Conservation (phyloP, 1,140 invertebrate genomes). For the Nymphalis io region DNA sequence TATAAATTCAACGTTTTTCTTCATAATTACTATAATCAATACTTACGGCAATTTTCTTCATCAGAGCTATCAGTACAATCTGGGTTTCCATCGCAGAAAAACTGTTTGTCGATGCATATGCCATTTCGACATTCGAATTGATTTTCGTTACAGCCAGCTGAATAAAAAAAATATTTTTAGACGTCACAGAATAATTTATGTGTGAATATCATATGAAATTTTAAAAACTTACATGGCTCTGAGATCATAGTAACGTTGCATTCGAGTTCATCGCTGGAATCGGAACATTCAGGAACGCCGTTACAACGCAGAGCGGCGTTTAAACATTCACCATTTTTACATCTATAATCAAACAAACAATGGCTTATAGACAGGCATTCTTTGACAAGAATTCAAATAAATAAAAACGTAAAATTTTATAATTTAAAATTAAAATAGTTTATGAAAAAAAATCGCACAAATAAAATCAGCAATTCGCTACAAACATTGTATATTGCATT, state of each 20-base stretch:
- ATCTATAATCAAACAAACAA: constrained; percentile 57
- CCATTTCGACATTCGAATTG: constrained; percentile 80
- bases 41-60: constrained; percentile 83
- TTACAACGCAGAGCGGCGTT: constrained; percentile 75
- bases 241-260: constrained; percentile 56
- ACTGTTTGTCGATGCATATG: constrained; percentile 88
- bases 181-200: background rate
- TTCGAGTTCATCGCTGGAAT: constrained; percentile 87
- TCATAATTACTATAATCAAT: background rate
- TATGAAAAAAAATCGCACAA: background rate
- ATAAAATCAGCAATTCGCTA: constrained; percentile 1
- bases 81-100: constrained; percentile 82
- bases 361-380: background rate
- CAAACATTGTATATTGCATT: background rate
- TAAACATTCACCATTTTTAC: constrained; percentile 75
- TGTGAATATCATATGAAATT: background rate
- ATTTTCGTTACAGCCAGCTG: constrained; percentile 68
- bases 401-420: background rate
- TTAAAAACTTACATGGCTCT: constrained; percentile 43
- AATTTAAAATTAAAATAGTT: background rate
- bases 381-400: too few species aligned
- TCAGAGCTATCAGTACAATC: constrained; percentile 87
- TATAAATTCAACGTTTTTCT: background rate
- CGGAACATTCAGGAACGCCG: constrained; percentile 83
- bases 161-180: constrained; percentile 26